These are phyloP conservation scores for Pavo muticus DNA, from an alignment of 2,113 vertebrate species.

Conservation along the genomic window DNA sequence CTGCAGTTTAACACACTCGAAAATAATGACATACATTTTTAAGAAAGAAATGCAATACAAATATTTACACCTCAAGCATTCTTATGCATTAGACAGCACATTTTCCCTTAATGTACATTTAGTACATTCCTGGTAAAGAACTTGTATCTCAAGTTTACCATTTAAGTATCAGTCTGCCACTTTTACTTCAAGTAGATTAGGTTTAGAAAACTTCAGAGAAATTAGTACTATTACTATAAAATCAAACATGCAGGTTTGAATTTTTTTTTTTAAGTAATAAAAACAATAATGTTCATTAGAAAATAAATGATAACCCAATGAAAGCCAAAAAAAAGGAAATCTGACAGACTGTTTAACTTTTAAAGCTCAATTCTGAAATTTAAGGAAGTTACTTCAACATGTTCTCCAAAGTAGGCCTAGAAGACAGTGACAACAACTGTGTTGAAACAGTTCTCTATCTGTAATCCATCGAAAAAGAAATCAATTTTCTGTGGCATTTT, in stretches of 20 bases:
- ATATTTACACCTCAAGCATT: background rate
- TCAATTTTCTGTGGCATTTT: background rate
- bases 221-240: background rate
- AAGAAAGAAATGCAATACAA: background rate
- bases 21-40: background rate
- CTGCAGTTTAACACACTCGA: background rate
- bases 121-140: background rate
- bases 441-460: background rate
- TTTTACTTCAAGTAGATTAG: background rate
- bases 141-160: background rate
- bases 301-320: background rate
- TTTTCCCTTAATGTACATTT: background rate
- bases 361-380: background rate
- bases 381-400: background rate
- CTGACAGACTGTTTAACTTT: background rate
- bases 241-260: background rate
- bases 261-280: too few relatives aligned
- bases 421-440: background rate
- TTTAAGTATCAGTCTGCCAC: slow-evolving; percentile 36
- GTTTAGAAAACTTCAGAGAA: background rate
- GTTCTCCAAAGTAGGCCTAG: background rate
- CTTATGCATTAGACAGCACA: background rate
- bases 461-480: background rate
- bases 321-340: background rate
- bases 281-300: background rate